Base-by-base conservation (phyloP, 2,797 vertebrate genomes). In the Diglossa cyanea region DNA sequence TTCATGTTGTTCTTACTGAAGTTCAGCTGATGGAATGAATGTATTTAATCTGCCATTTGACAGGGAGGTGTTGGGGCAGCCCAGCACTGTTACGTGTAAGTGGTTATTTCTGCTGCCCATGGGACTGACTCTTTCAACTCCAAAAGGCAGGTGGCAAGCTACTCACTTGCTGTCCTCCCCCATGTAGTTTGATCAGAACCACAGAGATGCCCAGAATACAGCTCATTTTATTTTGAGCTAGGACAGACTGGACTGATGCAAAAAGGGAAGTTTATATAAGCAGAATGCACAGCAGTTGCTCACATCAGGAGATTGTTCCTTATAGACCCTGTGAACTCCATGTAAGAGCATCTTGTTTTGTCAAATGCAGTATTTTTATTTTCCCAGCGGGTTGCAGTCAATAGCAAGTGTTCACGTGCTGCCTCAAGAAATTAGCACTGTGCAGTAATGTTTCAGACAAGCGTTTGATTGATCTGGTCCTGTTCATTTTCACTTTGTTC, bases 211-310 rank as follows among this genome's bases (percentile, higher is more conserved):
- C 84, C 48, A 3, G 17, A 31, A 44, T 63, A 60, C 77, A 66
- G 61, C 68, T 83, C 47, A 24, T 26, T 85, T 73, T 93, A 55
- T 57, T 78, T 89, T 63, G 71, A 93, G 68, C 81, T 89, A 33
- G 66, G 73, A 86, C 80, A 83, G 83, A 61, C 76, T 55, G 55
- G 65, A 60, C 77, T n/a, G 54, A 86, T 70, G 80, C 62, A 89
- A 92, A 93, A 80, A 97, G 95, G 94, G 94, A 94, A 51, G 23
- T 85, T 88, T 89, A 31, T 65, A 3, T 91, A 86, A 91, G 75
- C 74, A 86, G 77, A 87, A 88, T 91, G 86, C 81, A 83, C 63
- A 94, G 89, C 89, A 81, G 74, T 71, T 79, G 35, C 48, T 86
- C 55, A 1, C 66, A 55, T 55, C 73, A 71, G 72, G 85, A 92